A percentile compares a stretch with the other conserved stretches of the same genome.
phyloP scores from a whole-genome alignment of 2,113 vertebrate species.

The Corythornis madagascariensis region DNA sequence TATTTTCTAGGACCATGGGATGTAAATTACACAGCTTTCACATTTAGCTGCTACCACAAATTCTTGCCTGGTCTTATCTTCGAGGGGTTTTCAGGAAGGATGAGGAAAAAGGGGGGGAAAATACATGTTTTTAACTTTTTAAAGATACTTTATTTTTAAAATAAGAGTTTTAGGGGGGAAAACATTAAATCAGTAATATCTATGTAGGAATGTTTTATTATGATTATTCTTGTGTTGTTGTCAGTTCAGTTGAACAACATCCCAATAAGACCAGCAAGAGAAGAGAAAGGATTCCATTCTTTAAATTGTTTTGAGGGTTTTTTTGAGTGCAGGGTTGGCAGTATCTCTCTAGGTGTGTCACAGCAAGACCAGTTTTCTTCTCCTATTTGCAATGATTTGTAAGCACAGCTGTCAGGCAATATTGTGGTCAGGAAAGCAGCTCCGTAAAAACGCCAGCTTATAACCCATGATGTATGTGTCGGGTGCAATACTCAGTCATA shows the following conservation, averaged over 20 bases:
- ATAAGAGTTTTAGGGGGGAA: background rate
- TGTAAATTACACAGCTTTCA: background rate
- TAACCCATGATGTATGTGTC: background rate
- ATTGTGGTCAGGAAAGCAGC: background rate
- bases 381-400: background rate
- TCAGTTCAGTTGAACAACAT: slow-evolving; percentile 11
- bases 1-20: background rate
- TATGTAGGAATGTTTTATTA: background rate
- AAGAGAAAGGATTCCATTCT: background rate
- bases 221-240: background rate
- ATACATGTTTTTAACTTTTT: background rate
- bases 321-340: background rate
- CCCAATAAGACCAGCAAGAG: background rate
- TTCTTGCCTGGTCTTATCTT: background rate
- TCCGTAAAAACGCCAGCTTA: background rate
- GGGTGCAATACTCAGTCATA: background rate
- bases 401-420: background rate
- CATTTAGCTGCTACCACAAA: background rate
- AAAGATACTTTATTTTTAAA: background rate
- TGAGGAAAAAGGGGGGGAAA: background rate
- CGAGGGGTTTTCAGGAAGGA: background rate
- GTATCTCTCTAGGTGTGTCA: background rate
- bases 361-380: background rate
- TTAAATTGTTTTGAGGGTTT: background rate
- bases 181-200: background rate